A percentile compares a stretch with the other conserved stretches of the same genome.
Evolutionary conservation across 2,113 vertebrate genomes (phyloP).

Genomic region (Hirundichthys speculiger): DNA sequence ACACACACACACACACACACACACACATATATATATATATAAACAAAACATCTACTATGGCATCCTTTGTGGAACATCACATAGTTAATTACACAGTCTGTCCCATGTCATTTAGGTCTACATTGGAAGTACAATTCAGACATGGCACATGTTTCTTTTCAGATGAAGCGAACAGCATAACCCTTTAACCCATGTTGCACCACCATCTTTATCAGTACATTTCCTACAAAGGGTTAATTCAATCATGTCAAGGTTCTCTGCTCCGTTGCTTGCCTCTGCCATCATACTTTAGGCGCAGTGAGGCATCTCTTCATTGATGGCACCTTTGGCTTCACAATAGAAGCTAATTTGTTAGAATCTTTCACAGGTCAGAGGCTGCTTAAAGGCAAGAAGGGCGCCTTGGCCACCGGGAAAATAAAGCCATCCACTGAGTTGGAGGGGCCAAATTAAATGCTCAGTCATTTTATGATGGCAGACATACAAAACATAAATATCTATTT

Average conservation of each 20-base stretch:
- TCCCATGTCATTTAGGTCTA: slow-evolving; percentile 14
- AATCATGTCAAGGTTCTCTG: slow-evolving; percentile 93
- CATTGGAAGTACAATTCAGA: slow-evolving; percentile 31
- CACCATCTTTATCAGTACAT: slow-evolving; percentile 72
- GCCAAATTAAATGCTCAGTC: slow-evolving; percentile 94
- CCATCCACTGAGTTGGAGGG: slow-evolving; percentile 85
- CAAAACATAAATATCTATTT: slow-evolving; percentile 87
- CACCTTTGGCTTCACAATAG: slow-evolving; percentile 99
- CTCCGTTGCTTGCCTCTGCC: slow-evolving; percentile 89
- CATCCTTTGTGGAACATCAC: background rate
- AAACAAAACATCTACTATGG: background rate
- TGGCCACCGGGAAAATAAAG: slow-evolving; percentile 92
- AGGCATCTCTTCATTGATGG: slow-evolving; percentile 97
- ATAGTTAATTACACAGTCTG: slow-evolving; percentile 17
- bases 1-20: background rate
- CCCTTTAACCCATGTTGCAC: slow-evolving; percentile 61
- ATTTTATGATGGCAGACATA: slow-evolving; percentile 87
- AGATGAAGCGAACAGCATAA: slow-evolving; percentile 38
- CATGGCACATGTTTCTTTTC: slow-evolving; percentile 65
- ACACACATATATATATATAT: too few relatives aligned
- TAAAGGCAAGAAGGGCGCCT: slow-evolving; percentile 89
- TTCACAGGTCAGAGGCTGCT: slow-evolving; percentile 98
- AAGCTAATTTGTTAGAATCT: slow-evolving; percentile 99
- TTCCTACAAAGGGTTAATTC: slow-evolving; percentile 94
- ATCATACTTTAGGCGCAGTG: slow-evolving; percentile 97